Base-by-base conservation (phyloP, 2,113 vertebrate genomes). In the Pteronura brasiliensis region DNA sequence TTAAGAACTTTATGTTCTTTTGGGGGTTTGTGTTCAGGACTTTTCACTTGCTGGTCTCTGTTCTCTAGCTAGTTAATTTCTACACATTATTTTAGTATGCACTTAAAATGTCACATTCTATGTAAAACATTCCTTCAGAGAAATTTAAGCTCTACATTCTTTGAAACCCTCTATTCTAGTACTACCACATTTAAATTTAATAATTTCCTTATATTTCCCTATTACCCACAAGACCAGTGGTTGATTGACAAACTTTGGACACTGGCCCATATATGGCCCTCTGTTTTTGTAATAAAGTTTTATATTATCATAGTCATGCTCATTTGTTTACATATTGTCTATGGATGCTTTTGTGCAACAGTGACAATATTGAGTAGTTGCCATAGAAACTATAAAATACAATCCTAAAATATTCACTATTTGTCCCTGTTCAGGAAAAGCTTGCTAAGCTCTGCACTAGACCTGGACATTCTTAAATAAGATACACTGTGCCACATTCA, bases 41-140 rank as follows among this genome's bases (percentile, higher is more conserved):
- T 93, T 82, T 95, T 59, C 5, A 86, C n/a, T n/a, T 74, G 34
- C 6, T 88, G 49, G n/a, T 92, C 31, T 95, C 63, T 88, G 94
- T 90, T 94, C 39, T 83, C 76, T 39, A 91, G n/a, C 11, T 57
- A 42, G 34, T 65, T 93, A 93, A 93, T 84, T 31, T 74, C 47
- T 42, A 67, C 29, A 59, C 57, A 52, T 59, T 83, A 86, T 65
- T 90, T 82, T 63, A 63, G 44, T 95, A 34, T 36, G 14, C n/a
- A 61, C 57, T 83, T 89, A 65, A 92, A 92, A 71, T 85, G 17
- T 1, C 52, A 59, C 42, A 39, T 49, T 96, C 6, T 59, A 2
- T 85, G 31, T 55, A 96, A 92, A 94, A 2, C 4, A 80, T 79
- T 88, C 39, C 18, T 44, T 80, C 9, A 55, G 57, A 79, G 31